Base-by-base conservation (phyloP, 2,888 invertebrate species). In the Lissonota sp. region DNA sequence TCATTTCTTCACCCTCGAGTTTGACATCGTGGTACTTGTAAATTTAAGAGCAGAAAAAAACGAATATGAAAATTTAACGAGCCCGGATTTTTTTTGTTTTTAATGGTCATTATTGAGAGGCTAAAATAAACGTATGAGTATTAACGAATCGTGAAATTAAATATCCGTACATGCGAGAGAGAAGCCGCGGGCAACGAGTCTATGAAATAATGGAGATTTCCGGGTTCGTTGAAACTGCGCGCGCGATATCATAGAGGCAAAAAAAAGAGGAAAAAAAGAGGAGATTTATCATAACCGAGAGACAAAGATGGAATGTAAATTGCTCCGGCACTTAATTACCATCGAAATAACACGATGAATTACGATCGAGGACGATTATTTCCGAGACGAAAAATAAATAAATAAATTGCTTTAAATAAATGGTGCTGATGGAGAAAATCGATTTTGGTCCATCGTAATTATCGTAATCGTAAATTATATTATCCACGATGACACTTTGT, bases 211-310 rank as follows among this genome's bases (percentile, higher is more conserved):
- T 26, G 26, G 16, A 7, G 73, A 64, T 58, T 66, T 66, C 64
- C 73, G 73, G 66, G 57, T 74, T 74, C 64, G 49, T 66, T 57
- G 73, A 14, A 66, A 57, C 57, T 44, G 8, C n/a, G 49, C 7
- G 4, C 14, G 6, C 6, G 6, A 26, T 26, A 26, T 26, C 53
- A 53, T 12, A 12, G 49, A 49, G 12, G 12, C 49, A 49, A 49
- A 49, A 1, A 46, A 46, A 5, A 5, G 10, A 51, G 4, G 0
- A 51, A 51, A 51, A 12, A 16, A n/a, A 51, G 16, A 53, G n/a
- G 26, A 26, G 26, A 26, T 26, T 26, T 26, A 26, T 26, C 26
- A 26, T 26, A 26, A 26, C 26, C 26, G 26, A 53, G 16, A 53
- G 1, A 53, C 6, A 16, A n/a, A 49, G 16, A 62, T 26, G 26